Evolutionary conservation across 2,888 invertebrate species (phyloP).

Genomic region (Smittia sp.): DNA sequence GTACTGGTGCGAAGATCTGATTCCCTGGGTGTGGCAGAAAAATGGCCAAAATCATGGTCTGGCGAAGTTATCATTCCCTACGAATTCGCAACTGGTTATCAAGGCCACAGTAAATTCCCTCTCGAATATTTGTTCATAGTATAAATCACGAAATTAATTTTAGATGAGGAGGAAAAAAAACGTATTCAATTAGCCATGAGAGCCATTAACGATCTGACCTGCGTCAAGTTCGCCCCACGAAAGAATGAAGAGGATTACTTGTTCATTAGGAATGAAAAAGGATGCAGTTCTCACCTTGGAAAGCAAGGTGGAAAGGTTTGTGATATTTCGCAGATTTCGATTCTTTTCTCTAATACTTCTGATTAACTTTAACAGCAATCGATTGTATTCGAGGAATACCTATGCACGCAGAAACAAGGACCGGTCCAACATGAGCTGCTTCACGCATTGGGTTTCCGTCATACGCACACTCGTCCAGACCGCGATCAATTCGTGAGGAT

Average conservation of each 20-base stretch:
- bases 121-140: no score
- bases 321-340: no score
- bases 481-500: neutral
- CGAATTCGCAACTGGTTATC: neutral
- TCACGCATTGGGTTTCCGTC: neutral
- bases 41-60: neutral
- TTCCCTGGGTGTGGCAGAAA: neutral
- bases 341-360: no score
- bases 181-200: neutral
- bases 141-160: neutral
- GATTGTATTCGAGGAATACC: no score
- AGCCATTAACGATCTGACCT: slow-evolving; percentile 1
- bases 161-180: neutral
- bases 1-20: no score
- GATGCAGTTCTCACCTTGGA: slow-evolving; percentile 16
- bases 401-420: no score
- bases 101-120: neutral
- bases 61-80: neutral
- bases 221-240: neutral
- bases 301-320: neutral
- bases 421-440: neutral
- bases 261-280: neutral
- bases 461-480: neutral
- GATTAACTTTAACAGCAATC: no score
- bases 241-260: slow-evolving; percentile 5